Percentiles rank a stretch among this genome's conserved stretches.
These are phyloP conservation scores for Chaetodon trifascialis DNA, from an alignment of 2,113 vertebrate species.

Conservation along the genomic window DNA sequence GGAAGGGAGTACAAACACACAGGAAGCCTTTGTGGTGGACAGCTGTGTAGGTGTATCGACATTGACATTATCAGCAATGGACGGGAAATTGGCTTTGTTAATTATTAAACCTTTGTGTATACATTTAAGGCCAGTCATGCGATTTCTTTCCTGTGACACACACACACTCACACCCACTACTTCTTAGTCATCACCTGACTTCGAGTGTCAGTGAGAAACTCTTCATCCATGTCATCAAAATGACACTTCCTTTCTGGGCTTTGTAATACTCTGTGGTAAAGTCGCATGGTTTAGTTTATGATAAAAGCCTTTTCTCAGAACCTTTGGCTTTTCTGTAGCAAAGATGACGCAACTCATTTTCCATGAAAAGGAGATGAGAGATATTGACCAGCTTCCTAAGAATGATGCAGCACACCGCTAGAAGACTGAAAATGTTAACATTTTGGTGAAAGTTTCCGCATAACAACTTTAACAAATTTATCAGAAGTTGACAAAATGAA, in stretches of 20 bases:
- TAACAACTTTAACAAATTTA: neutral
- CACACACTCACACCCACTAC: neutral
- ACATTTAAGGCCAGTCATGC: neutral
- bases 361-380: neutral
- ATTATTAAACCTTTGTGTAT: constrained; percentile 41
- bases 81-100: constrained; percentile 44
- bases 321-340: neutral
- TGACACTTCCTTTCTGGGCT: neutral
- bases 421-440: neutral
- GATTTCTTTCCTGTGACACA: neutral
- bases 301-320: neutral
- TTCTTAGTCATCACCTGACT: constrained; percentile 6
- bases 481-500: neutral
- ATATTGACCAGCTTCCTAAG: neutral
- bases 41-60: neutral
- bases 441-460: no score
- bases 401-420: neutral
- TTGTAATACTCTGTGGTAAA: neutral
- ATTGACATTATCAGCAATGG: neutral
- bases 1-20: neutral
- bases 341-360: neutral
- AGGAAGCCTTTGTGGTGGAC: neutral
- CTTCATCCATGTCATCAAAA: neutral
- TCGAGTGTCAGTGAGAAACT: neutral
- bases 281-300: neutral